phyloP scores from a whole-genome alignment of 2,113 vertebrate species.

The Sylvietta virens region DNA sequence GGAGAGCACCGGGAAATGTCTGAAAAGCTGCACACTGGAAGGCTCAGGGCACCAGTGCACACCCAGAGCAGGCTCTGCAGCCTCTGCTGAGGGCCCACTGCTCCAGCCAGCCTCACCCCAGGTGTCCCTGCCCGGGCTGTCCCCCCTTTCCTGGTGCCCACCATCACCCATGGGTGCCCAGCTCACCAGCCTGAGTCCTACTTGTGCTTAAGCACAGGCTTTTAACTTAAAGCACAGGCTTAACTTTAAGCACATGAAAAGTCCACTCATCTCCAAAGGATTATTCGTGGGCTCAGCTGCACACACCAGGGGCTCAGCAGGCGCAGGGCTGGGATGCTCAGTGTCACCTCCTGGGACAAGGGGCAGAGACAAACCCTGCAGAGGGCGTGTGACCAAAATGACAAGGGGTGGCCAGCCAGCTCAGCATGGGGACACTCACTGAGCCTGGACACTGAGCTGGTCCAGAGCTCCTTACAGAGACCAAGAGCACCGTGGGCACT shows the following conservation, averaged over 20 bases:
- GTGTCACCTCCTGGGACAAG: neutral
- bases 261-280: neutral
- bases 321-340: neutral
- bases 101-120: neutral
- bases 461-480: neutral
- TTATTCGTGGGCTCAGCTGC: neutral
- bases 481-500: rapidly evolving
- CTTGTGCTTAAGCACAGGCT: neutral
- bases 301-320: neutral
- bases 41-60: neutral
- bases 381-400: rapidly evolving
- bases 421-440: rapidly evolving
- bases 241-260: neutral
- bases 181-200: neutral
- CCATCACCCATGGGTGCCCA: neutral
- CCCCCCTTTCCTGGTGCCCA: neutral
- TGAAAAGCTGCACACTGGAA: neutral
- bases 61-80: neutral
- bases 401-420: neutral
- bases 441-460: neutral
- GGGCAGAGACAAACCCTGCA: neutral
- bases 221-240: neutral
- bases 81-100: rapidly evolving
- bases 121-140: neutral
- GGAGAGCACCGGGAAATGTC: neutral